A percentile compares a stretch with the other conserved stretches of the same genome.
Evolutionary conservation across 2,888 invertebrate species (phyloP).

Genomic region (Opisthograptis luteolata): DNA sequence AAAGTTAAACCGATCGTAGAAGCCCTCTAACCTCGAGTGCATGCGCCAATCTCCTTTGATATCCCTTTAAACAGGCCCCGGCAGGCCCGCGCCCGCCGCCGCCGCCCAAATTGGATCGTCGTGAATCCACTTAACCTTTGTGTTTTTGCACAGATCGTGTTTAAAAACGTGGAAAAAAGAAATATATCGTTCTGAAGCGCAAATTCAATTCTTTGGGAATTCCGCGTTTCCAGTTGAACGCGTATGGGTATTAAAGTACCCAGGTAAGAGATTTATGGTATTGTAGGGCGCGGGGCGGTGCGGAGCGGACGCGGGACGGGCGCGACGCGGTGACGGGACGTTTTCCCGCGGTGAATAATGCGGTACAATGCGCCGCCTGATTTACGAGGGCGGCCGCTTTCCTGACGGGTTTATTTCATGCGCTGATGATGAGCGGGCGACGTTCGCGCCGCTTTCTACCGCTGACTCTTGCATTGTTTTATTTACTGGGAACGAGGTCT

Average conservation of each 20-base stretch:
- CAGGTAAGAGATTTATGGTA: constrained; percentile 37
- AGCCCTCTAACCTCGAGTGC: background rate
- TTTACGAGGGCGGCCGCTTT: constrained; percentile 35
- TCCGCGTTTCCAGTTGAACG: constrained; percentile 30
- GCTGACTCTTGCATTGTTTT: background rate
- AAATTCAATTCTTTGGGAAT: constrained; percentile 32
- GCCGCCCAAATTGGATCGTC: constrained; percentile 7
- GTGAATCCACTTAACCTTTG: constrained; percentile 28
- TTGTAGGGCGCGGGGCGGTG: constrained; percentile 11
- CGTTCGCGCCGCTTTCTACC: background rate
- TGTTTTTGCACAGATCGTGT: constrained; percentile 19
- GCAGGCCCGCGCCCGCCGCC: background rate
- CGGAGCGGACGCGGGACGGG: constrained; percentile 16
- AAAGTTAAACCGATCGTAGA: background rate
- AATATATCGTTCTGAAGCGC: constrained; percentile 11
- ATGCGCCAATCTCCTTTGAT: constrained; percentile 1
- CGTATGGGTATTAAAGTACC: constrained; percentile 31
- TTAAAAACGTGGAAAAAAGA: constrained; percentile 21
- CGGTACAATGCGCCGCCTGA: constrained; percentile 38
- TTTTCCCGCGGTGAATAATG: constrained; percentile 36
- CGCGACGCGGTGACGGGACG: constrained; percentile 26
- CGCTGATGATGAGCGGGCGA: constrained; percentile 24
- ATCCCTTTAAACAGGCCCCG: constrained; percentile 1
- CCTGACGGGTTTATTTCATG: constrained; percentile 36
- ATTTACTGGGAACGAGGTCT: too few relatives aligned